Conservation (phyloP, 2,113 vertebrate species). For the Psettodes erumei region DNA sequence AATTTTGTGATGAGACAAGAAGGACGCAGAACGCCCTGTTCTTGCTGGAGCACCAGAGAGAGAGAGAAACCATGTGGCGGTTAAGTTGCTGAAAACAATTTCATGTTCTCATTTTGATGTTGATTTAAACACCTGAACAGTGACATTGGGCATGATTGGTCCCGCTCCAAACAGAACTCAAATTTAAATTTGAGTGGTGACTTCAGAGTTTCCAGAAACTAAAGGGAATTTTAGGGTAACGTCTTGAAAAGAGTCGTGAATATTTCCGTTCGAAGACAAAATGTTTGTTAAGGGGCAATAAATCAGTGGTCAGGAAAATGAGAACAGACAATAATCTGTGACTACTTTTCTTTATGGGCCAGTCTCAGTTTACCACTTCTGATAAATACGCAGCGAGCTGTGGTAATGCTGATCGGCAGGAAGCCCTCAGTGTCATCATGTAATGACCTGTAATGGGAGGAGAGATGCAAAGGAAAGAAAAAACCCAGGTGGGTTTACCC, state of each 20-base stretch:
- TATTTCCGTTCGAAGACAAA: neutral
- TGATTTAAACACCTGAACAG: neutral
- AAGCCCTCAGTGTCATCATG: conserved; percentile 44
- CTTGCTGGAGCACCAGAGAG: too few species aligned
- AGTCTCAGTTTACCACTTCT: conserved; percentile 21
- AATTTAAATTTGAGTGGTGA: neutral
- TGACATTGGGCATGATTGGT: neutral
- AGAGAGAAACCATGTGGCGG: too few species aligned
- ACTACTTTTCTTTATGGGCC: conserved; percentile 6
- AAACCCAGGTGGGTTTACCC: conserved; percentile 39
- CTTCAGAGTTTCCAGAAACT: neutral
- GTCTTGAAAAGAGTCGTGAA: neutral
- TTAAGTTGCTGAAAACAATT: too few species aligned
- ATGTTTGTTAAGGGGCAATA: neutral
- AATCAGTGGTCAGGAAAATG: neutral
- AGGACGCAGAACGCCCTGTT: too few species aligned
- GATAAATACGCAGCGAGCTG: neutral
- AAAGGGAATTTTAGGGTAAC: neutral
- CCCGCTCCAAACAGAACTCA: neutral
- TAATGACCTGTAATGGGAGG: conserved; percentile 66
- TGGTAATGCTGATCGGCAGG: conserved; percentile 31
- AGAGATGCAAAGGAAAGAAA: conserved; percentile 43
- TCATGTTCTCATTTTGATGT: neutral
- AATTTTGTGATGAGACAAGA: too few species aligned
- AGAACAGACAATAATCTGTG: neutral